Evolutionary conservation across 1,140 invertebrate species (phyloP).

Genomic region (Panulirus ornatus): DNA sequence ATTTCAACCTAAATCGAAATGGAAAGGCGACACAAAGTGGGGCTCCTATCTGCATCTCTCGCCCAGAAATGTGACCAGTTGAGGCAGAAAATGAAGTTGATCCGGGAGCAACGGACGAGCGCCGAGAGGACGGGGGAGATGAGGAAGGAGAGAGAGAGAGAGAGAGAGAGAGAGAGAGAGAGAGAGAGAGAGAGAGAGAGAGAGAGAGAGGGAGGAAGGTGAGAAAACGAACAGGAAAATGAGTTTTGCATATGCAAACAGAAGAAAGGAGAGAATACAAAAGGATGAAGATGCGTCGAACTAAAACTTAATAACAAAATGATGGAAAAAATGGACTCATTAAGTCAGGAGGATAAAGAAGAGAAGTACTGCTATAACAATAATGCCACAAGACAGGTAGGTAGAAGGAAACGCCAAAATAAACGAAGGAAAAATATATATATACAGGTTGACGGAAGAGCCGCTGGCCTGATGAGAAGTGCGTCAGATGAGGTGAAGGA

Average conservation of each 20-base stretch:
- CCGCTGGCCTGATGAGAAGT: too few relatives aligned
- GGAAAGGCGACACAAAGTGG: constrained; percentile 70
- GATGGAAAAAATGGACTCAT: too few relatives aligned
- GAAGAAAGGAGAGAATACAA: too few relatives aligned
- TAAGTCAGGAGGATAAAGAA: too few relatives aligned
- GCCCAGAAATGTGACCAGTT: constrained; percentile 70
- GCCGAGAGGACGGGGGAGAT: not conserved
- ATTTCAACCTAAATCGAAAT: constrained; percentile 71
- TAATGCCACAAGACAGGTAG: not conserved
- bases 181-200: constrained; percentile 9
- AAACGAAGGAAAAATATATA: too few relatives aligned
- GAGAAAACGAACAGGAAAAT: too few relatives aligned
- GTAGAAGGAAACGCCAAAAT: not conserved
- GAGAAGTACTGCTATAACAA: too few relatives aligned
- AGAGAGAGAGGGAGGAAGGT: constrained; percentile 11
- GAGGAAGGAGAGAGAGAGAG: constrained; percentile 5
- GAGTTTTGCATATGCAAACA: too few relatives aligned
- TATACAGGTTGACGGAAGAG: too few relatives aligned
- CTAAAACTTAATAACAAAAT: too few relatives aligned
- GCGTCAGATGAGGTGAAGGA: too few relatives aligned
- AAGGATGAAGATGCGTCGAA: too few relatives aligned
- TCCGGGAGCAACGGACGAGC: constrained; percentile 40
- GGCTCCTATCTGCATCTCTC: constrained; percentile 69
- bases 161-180: not conserved
- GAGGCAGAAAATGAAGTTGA: constrained; percentile 72